phyloP scores from a whole-genome alignment of 2,888 invertebrate genomes.

The Galerucella calmariensis region DNA sequence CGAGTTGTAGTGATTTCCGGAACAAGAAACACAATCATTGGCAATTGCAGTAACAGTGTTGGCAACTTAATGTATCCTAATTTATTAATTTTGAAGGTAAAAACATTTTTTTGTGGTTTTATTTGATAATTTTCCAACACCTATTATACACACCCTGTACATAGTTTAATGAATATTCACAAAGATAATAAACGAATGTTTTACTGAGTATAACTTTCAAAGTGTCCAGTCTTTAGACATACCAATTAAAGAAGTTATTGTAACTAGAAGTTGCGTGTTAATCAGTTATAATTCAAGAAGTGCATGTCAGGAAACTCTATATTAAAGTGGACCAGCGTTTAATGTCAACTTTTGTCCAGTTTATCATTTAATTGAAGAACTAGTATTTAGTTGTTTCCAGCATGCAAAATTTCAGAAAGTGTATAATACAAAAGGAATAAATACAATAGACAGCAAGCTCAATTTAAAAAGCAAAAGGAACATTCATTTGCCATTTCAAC shows the following conservation, averaged over 20 bases:
- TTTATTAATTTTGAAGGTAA: too few species aligned
- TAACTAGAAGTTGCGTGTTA: constrained; percentile 8
- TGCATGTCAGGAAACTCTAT: constrained; percentile 10
- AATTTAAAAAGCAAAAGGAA: too few species aligned
- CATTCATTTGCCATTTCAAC: too few species aligned
- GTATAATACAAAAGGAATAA: background rate
- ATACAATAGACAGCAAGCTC: too few species aligned
- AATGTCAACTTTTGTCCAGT: constrained; percentile 5
- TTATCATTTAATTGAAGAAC: constrained; percentile 6
- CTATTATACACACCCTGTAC: background rate
- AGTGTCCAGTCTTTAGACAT: background rate
- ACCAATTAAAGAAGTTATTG: constrained; percentile 11
- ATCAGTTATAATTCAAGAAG: constrained; percentile 5
- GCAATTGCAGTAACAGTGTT: too few species aligned
- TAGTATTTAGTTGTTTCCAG: background rate
- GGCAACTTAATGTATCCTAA: too few species aligned
- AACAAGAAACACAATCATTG: too few species aligned
- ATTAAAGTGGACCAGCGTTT: constrained; percentile 15
- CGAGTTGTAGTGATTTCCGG: too few species aligned
- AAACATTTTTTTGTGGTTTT: too few species aligned
- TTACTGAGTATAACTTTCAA: background rate
- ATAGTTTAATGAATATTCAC: background rate
- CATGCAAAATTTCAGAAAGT: background rate
- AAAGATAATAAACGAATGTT: background rate
- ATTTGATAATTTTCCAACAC: too few species aligned